phyloP scores from a whole-genome alignment of 2,888 invertebrate species.

The Andricus curvator region DNA sequence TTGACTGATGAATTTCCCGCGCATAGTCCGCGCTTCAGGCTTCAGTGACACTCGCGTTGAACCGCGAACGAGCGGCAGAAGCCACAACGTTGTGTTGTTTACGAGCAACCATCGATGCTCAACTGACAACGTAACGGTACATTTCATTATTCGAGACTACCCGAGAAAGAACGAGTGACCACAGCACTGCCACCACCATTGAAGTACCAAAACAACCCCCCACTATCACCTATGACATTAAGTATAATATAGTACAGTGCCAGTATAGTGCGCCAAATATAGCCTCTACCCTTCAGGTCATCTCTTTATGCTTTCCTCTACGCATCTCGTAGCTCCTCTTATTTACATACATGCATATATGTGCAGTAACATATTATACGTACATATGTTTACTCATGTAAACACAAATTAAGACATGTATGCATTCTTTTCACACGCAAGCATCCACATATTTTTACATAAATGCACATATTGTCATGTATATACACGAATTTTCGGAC shows the following conservation, averaged over 20 bases:
- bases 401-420: no score
- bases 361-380: background rate
- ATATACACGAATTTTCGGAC: background rate
- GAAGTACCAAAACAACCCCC: constrained; percentile 23
- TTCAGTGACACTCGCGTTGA: constrained; percentile 6
- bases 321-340: no score
- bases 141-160: constrained; percentile 54
- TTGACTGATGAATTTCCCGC: constrained; percentile 3
- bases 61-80: constrained; percentile 6
- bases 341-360: background rate
- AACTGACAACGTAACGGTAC: constrained; percentile 52
- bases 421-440: background rate
- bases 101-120: constrained; percentile 45
- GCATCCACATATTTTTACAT: background rate
- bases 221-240: background rate
- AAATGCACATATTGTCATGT: background rate
- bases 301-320: no score
- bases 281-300: no score
- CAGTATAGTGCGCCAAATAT: background rate
- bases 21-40: background rate
- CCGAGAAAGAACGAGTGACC: constrained; percentile 30
- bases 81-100: constrained; percentile 43
- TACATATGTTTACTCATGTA: background rate
- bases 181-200: constrained; percentile 1
- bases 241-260: background rate